Conservation (phyloP, 1,140 invertebrate species). For the Drosophila ercepeae region DNA sequence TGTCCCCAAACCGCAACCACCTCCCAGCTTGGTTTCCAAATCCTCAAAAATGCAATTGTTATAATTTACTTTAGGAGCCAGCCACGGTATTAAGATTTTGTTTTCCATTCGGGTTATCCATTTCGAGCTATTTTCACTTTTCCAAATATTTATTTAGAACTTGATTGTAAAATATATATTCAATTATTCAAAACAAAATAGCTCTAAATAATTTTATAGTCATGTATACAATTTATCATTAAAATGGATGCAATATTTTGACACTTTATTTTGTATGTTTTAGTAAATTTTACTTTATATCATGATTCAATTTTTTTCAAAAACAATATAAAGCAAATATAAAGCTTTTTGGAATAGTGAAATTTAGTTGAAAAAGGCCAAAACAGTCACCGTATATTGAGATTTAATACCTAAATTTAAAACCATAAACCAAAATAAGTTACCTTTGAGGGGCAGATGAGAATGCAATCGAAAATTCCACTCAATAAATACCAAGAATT, state of each 20-base stretch:
- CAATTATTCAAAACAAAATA: neutral
- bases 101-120: neutral
- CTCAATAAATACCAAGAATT: slow-evolving; percentile 24
- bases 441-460: neutral
- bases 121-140: neutral
- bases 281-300: neutral
- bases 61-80: slow-evolving; percentile 26
- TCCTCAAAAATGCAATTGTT: slow-evolving; percentile 41
- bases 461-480: neutral
- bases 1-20: slow-evolving; percentile 1
- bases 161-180: neutral
- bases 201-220: neutral
- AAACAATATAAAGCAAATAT: neutral
- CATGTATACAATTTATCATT: too few relatives aligned
- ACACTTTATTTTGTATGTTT: neutral
- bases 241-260: neutral
- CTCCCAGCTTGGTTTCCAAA: neutral
- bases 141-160: neutral
- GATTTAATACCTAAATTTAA: neutral
- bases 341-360: neutral
- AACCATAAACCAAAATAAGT: neutral
- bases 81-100: neutral
- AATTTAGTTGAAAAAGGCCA: neutral
- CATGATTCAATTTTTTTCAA: neutral
- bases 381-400: neutral